A percentile compares a stretch with the other conserved stretches of the same genome.
phyloP scores from a whole-genome alignment of 2,888 invertebrate genomes.

The Aspidapion aeneum region DNA sequence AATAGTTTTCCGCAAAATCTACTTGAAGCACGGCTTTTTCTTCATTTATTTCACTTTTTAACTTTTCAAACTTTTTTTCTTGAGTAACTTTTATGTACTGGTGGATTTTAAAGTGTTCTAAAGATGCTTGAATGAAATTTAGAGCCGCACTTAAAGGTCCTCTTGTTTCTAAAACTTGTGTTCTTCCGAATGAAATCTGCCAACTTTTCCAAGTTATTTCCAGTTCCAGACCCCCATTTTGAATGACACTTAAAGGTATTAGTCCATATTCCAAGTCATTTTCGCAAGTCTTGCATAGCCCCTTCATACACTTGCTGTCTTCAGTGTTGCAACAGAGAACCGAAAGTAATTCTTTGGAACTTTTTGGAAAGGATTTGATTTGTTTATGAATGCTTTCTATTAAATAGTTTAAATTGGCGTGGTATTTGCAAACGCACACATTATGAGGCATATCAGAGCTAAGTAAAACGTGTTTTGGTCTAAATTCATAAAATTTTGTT shows the following conservation, averaged over 20 bases:
- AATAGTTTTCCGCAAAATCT: slow-evolving; percentile 5
- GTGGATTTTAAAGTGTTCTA: slow-evolving; percentile 6
- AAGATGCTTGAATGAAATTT: background rate
- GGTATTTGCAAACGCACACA: slow-evolving; percentile 1
- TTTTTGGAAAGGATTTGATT: background rate
- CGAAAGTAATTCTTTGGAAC: background rate
- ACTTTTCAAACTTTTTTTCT: slow-evolving; percentile 6
- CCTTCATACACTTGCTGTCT: slow-evolving; percentile 5
- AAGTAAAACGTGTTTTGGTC: slow-evolving; percentile 3
- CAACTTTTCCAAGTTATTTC: slow-evolving; percentile 1
- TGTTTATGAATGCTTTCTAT: background rate
- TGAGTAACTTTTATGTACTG: slow-evolving; percentile 5
- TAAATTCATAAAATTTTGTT: slow-evolving; percentile 10
- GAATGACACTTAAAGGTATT: background rate
- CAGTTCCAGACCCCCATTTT: background rate
- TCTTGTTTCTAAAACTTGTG: slow-evolving; percentile 3
- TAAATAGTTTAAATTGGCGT: slow-evolving; percentile 1
- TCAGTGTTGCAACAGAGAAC: slow-evolving; percentile 3
- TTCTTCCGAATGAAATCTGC: slow-evolving; percentile 2
- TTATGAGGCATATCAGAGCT: background rate
- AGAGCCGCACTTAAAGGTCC: slow-evolving; percentile 2
- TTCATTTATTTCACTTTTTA: slow-evolving; percentile 1
- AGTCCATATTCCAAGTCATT: background rate
- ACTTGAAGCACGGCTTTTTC: slow-evolving; percentile 10
- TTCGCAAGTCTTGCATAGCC: background rate